Evolutionary conservation across 2,797 vertebrate genomes (phyloP).

Genomic region (Lutjanus argentimaculatus): DNA sequence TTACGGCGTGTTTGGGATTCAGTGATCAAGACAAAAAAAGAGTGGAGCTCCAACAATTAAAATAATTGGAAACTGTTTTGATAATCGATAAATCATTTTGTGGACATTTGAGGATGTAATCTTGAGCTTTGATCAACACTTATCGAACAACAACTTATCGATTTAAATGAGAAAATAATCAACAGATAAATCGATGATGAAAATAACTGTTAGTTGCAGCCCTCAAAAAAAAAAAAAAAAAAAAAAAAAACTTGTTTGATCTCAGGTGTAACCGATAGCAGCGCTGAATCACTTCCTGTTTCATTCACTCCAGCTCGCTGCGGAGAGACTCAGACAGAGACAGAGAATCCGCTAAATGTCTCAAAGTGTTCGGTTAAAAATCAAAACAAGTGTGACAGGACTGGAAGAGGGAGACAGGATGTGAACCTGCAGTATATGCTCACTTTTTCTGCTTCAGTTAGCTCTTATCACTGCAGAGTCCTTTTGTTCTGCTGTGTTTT

Average conservation of each 20-base stretch:
- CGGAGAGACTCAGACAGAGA: too few relatives aligned
- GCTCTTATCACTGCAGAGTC: slow-evolving; percentile 7
- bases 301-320: not conserved
- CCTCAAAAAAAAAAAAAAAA: not conserved
- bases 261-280: too few relatives aligned
- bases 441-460: not conserved
- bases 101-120: too few relatives aligned
- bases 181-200: too few relatives aligned
- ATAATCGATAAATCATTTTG: too few relatives aligned
- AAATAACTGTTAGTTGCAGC: too few relatives aligned
- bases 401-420: not conserved
- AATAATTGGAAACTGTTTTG: too few relatives aligned
- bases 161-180: too few relatives aligned
- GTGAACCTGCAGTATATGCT: not conserved
- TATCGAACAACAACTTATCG: too few relatives aligned
- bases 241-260: not conserved
- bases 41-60: too few relatives aligned
- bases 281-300: not conserved
- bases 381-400: slow-evolving; percentile 20
- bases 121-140: too few relatives aligned
- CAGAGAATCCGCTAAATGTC: not conserved
- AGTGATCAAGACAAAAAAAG: not conserved
- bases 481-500: slow-evolving; percentile 15
- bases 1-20: too few relatives aligned
- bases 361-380: not conserved